Base-by-base conservation (phyloP, 2,888 invertebrate species). In the Sthenelais limicola region DNA sequence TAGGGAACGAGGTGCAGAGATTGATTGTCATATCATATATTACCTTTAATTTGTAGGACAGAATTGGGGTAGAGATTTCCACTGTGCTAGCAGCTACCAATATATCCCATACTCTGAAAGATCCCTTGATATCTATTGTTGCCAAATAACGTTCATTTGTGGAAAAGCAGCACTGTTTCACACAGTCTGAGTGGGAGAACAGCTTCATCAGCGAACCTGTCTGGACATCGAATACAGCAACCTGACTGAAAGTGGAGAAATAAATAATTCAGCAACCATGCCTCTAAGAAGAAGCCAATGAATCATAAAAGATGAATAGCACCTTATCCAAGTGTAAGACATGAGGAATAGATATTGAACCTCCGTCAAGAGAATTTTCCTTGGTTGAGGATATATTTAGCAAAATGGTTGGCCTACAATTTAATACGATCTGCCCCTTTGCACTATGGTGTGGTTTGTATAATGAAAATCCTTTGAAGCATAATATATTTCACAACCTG, bases 31-130 rank as follows among this genome's bases (percentile, higher is more conserved):
- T 24, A 52, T n/a, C n/a, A n/a, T n/a, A n/a, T n/a, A n/a, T n/a
- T 56, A 62, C 62, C 62, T 62, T 62, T 24, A 62, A 43, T 5
- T 9, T 15, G 38, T 62, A 28, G 9, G 62, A 26, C 24, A 62
- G 35, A 26, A 38, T 1, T 15, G 62, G 62, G 26, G 43, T 26
- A 15, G 9, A 21, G 24, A 15, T 12, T 7, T 62, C 62, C 38
- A 35, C 24, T 26, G 21, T 7, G 38, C 15, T 62, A 26, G 62
- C 62, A 2, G 9, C 4, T 35, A 3, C 43, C 4, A 62, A 43
- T 24, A 62, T n/a, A 26, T 62, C 62, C 62, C 62, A 62, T 15
- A 62, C 62, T 12, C 4, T 2, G 9, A 62, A 26, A 21, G 21
- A 35, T 9, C 43, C 26, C n/a, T 24, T 15, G 15, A 3, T 26